Evolutionary conservation across 2,888 invertebrate species (phyloP).

Genomic region (Netelia melanura): DNA sequence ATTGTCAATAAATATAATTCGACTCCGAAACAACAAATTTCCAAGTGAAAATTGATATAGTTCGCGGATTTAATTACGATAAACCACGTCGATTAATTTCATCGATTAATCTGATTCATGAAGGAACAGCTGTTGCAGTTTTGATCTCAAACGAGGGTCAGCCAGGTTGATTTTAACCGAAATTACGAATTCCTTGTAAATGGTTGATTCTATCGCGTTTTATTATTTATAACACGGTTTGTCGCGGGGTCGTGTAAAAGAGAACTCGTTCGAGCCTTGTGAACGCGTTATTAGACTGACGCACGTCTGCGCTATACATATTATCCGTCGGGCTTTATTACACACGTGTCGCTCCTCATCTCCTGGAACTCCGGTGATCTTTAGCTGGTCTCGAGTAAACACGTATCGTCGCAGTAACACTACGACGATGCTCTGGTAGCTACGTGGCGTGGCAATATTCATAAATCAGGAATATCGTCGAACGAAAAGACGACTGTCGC

Average conservation of each 20-base stretch:
- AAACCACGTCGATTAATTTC: too few relatives aligned
- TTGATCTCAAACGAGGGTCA: not conserved
- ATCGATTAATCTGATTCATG: not conserved
- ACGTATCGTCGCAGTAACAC: constrained; percentile 1
- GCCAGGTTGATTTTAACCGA: not conserved
- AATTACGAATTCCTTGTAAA: not conserved
- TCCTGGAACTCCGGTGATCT: constrained; percentile 69
- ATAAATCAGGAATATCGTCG: constrained; percentile 81
- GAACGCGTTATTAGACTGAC: constrained; percentile 68
- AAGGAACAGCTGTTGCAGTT: too few relatives aligned
- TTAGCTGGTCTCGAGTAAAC: constrained; percentile 61
- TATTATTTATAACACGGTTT: constrained; percentile 23
- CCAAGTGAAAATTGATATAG: too few relatives aligned
- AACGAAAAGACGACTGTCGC: constrained; percentile 70
- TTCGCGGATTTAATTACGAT: too few relatives aligned
- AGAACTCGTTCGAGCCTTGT: constrained; percentile 23
- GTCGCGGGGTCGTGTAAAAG: constrained; percentile 51
- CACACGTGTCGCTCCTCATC: constrained; percentile 71
- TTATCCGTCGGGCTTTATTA: constrained; percentile 78
- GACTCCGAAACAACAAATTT: too few relatives aligned
- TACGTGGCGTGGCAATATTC: constrained; percentile 72
- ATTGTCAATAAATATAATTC: too few relatives aligned
- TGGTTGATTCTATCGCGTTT: not conserved
- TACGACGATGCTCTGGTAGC: constrained; percentile 25
- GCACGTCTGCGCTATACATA: constrained; percentile 64